These are phyloP conservation scores for Toxonevra muliebris DNA, from an alignment of 2,888 invertebrate genomes.

Conservation along the genomic window DNA sequence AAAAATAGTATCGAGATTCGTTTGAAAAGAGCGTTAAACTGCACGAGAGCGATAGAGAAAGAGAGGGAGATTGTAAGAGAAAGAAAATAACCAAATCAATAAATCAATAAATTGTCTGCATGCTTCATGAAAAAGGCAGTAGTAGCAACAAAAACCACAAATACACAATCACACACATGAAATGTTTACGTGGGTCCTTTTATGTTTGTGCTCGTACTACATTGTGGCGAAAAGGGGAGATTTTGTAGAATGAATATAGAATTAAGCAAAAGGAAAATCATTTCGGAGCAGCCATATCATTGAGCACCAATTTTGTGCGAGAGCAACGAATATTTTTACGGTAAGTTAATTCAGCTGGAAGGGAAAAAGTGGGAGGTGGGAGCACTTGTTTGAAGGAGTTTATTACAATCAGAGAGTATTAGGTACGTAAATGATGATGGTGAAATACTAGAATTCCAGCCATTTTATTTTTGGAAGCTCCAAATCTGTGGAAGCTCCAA, in stretches of 20 bases:
- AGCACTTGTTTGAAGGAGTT: too few relatives aligned
- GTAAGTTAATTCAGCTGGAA: background rate
- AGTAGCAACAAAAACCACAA: conserved; percentile 19
- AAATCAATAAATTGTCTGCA: conserved; percentile 44
- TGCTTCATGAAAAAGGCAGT: conserved; percentile 26
- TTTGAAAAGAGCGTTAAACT: too few relatives aligned
- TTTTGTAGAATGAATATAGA: conserved; percentile 1
- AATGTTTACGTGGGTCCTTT: background rate
- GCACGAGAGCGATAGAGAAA: conserved; percentile 8
- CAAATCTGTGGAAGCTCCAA: too few relatives aligned
- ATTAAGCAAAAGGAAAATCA: conserved; percentile 2
- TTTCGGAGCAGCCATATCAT: background rate
- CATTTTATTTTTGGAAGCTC: too few relatives aligned
- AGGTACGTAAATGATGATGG: too few relatives aligned
- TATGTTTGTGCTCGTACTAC: conserved; percentile 1
- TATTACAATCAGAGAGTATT: too few relatives aligned
- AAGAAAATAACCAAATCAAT: conserved; percentile 36
- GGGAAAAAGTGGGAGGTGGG: background rate
- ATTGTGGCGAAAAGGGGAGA: conserved; percentile 6
- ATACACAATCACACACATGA: background rate
- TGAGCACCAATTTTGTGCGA: background rate
- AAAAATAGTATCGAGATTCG: too few relatives aligned
- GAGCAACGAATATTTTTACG: background rate
- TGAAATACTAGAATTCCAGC: too few relatives aligned
- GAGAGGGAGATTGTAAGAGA: conserved; percentile 7